Evolutionary conservation across 2,888 invertebrate species (phyloP).

Genomic region (Pinctada fucata): DNA sequence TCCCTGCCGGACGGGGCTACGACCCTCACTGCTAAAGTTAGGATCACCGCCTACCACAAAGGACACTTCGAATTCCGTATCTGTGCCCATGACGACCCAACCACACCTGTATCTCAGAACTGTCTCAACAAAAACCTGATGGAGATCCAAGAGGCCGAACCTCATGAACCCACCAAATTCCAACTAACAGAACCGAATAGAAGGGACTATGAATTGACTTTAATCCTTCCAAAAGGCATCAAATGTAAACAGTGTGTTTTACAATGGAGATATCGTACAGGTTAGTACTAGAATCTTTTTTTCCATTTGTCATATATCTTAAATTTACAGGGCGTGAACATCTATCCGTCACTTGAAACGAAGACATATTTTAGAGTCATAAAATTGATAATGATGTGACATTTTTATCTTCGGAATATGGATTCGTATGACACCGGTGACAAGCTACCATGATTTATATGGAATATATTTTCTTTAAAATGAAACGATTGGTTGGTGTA

Average conservation of each 20-base stretch:
- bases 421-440: too few relatives aligned
- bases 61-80: conserved; percentile 55
- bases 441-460: too few relatives aligned
- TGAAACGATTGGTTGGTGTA: too few relatives aligned
- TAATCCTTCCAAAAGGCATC: conserved; percentile 22
- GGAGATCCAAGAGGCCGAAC: conserved; percentile 43
- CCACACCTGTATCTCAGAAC: conserved; percentile 41
- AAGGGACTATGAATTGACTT: background rate
- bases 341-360: too few relatives aligned
- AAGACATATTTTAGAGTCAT: too few relatives aligned
- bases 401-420: too few relatives aligned
- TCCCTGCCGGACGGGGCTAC: conserved; percentile 46
- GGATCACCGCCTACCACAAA: conserved; percentile 45
- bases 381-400: too few relatives aligned
- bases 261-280: conserved; percentile 32
- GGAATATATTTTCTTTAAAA: too few relatives aligned
- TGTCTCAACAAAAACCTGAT: conserved; percentile 49
- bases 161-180: conserved; percentile 35
- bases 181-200: conserved; percentile 6
- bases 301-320: too few relatives aligned
- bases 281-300: background rate
- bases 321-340: too few relatives aligned
- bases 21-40: conserved; percentile 45
- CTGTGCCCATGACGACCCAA: conserved; percentile 47
- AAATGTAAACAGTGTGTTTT: conserved; percentile 30